These are phyloP conservation scores for Eupeodes latifasciatus DNA, from an alignment of 2,888 invertebrate species.

Conservation along the genomic window DNA sequence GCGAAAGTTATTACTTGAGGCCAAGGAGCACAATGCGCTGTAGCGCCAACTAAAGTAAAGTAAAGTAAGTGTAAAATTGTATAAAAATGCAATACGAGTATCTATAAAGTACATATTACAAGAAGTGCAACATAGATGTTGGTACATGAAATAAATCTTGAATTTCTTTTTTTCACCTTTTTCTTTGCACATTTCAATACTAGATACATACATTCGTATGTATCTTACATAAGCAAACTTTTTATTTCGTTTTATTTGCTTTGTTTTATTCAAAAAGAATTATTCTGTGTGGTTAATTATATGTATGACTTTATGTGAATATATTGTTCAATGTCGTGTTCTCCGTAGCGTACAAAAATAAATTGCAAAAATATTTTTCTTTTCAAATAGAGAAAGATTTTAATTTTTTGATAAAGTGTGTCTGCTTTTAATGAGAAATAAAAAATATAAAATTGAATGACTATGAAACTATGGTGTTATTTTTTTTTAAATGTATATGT, in stretches of 20 bases:
- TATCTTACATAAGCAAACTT: conserved; percentile 9
- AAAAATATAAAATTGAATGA: conserved; percentile 23
- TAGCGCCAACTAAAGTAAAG: too few relatives aligned
- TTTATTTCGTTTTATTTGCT: not conserved
- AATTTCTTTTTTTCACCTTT: not conserved
- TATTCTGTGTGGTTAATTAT: conserved; percentile 34
- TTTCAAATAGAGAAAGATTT: conserved; percentile 38
- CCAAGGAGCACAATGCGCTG: too few relatives aligned
- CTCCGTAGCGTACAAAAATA: conserved; percentile 7
- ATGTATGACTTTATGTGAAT: conserved; percentile 16
- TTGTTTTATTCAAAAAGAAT: conserved; percentile 18
- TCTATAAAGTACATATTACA: too few relatives aligned
- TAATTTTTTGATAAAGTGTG: conserved; percentile 35
- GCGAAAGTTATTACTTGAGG: too few relatives aligned
- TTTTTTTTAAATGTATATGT: not conserved
- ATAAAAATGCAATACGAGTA: too few relatives aligned
- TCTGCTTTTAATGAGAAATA: conserved; percentile 43
- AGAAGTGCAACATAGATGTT: too few relatives aligned
- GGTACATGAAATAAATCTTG: not conserved
- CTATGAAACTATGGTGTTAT: not conserved
- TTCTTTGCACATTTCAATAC: conserved; percentile 14
- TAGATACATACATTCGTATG: not conserved
- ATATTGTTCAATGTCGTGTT: conserved; percentile 35
- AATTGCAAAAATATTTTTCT: conserved; percentile 31
- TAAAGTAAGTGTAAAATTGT: too few relatives aligned